Base-by-base conservation (phyloP, 1,140 invertebrate genomes). In the Maniola jurtina region DNA sequence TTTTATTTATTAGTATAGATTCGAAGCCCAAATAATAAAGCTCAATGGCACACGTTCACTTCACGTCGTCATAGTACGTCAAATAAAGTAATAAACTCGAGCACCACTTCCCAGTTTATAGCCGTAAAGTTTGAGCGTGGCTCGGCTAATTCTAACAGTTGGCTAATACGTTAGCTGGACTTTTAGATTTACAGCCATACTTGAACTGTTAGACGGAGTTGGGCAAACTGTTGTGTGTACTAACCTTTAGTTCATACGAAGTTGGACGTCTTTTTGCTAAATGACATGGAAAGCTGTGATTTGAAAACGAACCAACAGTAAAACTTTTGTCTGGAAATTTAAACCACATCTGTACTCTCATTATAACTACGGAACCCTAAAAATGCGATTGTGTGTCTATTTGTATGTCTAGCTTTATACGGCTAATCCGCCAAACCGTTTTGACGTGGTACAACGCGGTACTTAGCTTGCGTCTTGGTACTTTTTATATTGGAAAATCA, bases 91-190 rank as follows among this genome's bases (percentile, higher is more conserved):
- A 55, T 55, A 55, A 55, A 34, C 34, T 34, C 6, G 25, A 55
- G 54, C 48, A 52, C 14, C 33, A 55, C 35, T 35, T 55, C 25
- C 35, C 54, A 35, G 54, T 55, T 35, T 55, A 36, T 35, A 55
- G 34, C 34, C 13, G 54, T 55, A 36, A 55, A 55, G 54, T 55
- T 55, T 34, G 13, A 42, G 16, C 15, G 57, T 45, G 14, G 38
- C 38, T 59, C 38, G 40, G 57, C 40, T 56, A 64, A 64, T 57
- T 58, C 45, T 56, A 64, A 64, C 63, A 67, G 52, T 61, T 50
- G 54, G 52, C 59, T 15, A 50, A 66, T 59, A 67, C 50, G 58
- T 66, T 14, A 36, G 45, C 58, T 50, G 47, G 45, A 63, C 61
- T 63, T 63, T 63, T 34, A 55, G 52, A 63, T 63, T 63, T 63